Conservation (phyloP, 2,888 invertebrate species). For the Ochropleura leucogaster region DNA sequence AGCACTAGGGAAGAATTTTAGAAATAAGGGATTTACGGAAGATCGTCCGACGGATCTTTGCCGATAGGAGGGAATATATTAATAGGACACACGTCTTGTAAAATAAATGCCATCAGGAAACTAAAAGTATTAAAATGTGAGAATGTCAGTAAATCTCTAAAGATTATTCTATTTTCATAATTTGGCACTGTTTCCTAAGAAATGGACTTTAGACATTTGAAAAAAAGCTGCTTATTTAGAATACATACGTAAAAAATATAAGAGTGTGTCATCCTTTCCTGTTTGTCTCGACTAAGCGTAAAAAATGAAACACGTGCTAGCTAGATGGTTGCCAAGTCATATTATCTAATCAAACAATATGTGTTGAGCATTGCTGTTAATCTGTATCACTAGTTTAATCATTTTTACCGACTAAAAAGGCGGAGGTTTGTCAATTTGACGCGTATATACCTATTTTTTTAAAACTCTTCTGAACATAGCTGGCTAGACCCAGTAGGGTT, state of each 20-base stretch:
- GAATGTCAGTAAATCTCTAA: neutral
- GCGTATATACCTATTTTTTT: no score
- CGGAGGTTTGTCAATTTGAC: no score
- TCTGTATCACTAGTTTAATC: neutral
- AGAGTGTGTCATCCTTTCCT: slow-evolving; percentile 35
- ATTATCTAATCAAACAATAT: slow-evolving; percentile 36
- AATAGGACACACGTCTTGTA: no score
- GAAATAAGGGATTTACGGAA: no score
- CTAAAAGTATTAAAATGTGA: neutral
- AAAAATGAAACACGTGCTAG: slow-evolving; percentile 22
- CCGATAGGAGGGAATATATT: no score
- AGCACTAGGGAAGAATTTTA: no score
- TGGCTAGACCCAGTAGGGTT: no score
- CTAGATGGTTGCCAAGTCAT: slow-evolving; percentile 15
- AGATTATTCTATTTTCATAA: slow-evolving; percentile 22
- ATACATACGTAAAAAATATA: slow-evolving; percentile 8
- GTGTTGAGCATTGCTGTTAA: slow-evolving; percentile 2
- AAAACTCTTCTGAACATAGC: no score
- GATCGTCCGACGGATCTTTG: no score
- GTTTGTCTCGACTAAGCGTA: slow-evolving; percentile 27
- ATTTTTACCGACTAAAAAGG: no score
- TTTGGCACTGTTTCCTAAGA: slow-evolving; percentile 25
- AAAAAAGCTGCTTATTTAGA: slow-evolving; percentile 19
- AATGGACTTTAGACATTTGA: slow-evolving; percentile 29
- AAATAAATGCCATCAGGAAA: neutral